A percentile compares a stretch with the other conserved stretches of the same genome.
Conservation (phyloP, 2,113 vertebrate genomes). For the Erpornis zantholeuca region DNA sequence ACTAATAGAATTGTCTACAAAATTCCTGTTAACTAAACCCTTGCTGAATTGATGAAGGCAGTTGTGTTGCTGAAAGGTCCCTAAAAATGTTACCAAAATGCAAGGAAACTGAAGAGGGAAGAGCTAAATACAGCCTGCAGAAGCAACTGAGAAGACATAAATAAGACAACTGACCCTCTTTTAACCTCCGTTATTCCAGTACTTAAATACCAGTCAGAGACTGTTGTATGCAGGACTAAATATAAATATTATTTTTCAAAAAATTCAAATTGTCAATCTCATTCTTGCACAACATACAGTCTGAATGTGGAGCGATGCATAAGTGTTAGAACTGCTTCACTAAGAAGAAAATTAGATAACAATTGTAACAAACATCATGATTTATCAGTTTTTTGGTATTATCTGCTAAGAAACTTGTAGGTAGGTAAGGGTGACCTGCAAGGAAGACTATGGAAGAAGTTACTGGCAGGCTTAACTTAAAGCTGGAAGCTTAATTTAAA, state of each 20-base stretch:
- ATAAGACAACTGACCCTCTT: neutral
- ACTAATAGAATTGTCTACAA: neutral
- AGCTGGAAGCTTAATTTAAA: neutral
- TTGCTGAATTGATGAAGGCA: neutral
- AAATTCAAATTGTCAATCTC: neutral
- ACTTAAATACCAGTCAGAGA: neutral
- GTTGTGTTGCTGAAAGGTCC: neutral
- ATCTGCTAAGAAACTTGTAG: neutral
- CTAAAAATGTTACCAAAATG: neutral
- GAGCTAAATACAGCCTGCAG: neutral
- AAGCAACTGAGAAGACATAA: neutral
- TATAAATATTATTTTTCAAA: neutral
- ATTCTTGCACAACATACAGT: neutral
- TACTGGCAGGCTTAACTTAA: neutral
- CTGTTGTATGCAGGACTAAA: neutral
- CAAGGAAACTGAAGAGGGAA: neutral
- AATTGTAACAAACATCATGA: neutral
- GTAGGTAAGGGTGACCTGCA: neutral
- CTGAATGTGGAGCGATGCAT: neutral
- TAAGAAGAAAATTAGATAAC: neutral
- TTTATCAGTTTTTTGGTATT: neutral
- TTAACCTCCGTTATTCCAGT: neutral
- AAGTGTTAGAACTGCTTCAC: neutral
- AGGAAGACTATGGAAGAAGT: neutral
- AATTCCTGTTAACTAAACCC: neutral